Evolutionary conservation across 2,888 invertebrate genomes (phyloP), one percentile per base, ranked within the genome.

Genomic region (Andricus quercusramuli): DNA sequence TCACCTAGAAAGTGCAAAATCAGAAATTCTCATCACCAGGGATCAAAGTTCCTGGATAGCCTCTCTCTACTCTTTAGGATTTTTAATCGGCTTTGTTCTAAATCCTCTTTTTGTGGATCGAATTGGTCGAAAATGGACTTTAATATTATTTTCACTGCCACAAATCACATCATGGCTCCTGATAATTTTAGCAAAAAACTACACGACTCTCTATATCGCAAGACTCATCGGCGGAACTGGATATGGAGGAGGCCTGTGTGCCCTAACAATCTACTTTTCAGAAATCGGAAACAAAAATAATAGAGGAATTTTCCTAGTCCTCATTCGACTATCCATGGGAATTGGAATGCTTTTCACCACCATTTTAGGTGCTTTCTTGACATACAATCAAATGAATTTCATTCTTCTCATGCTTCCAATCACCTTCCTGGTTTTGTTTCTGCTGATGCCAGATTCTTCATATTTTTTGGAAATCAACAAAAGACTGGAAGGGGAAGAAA

Each of bases 371-470:
- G 92, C 94, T 6, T 93, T 92, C 79, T 87, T 94, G 1, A 90
- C 92, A 4, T 95, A 95, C 90, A 89, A 92, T 64, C 90, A 91
- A 56, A 88, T 95, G 17, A 94, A 95, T 11, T 87, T 93, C 9
- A 87, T 94, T 20, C 93, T 95, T 77, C 93, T 95, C 65, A 91
- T 94, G 0, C 93, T 95, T 79, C 94, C 95, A 0, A 92, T 95
- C 44, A 86, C 95, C 2, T 94, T 95, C 86, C 93, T 95, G 17
- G 89, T 94, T 1, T 93, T 94, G 1, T 94, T 95, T 89, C 92
- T 94, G 68, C 94, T 94, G 59, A 94, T 95, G 93, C 96, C 96
- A 0, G 96, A 96, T 89, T 95, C 95, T 2, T 96, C 96, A 0
- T 94, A 95, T 86, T 95, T 93, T 88, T 5, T 47, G 8, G 22